Percentiles rank a stretch among this genome's conserved stretches.
These are phyloP conservation scores for Portunus trituberculatus DNA, from an alignment of 1,140 invertebrate genomes.

Conservation along the genomic window DNA sequence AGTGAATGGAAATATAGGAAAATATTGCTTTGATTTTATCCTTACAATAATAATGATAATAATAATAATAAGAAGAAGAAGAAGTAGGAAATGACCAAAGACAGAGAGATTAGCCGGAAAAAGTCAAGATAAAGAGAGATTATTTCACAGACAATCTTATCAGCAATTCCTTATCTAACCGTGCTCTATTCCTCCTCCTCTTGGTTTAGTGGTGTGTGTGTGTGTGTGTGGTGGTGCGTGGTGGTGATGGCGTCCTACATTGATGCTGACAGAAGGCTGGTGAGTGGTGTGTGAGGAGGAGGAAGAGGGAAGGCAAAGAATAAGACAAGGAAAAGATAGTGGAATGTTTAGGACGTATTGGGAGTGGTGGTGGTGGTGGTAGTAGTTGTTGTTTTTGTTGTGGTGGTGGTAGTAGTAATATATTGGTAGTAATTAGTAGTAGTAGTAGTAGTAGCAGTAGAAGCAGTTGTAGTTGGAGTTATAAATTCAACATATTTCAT, in stretches of 20 bases:
- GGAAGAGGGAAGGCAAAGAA: not conserved
- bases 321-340: too few species aligned
- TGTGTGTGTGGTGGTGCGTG: not conserved
- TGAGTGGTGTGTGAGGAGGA: not conserved
- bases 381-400: too few species aligned
- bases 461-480: too few species aligned
- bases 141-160: not conserved
- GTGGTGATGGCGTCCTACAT: not conserved
- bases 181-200: not conserved
- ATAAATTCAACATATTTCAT: too few species aligned
- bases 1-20: not conserved
- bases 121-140: not conserved
- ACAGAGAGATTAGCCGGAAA: not conserved
- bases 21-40: not conserved
- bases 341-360: too few species aligned
- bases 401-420: too few species aligned
- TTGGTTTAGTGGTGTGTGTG: not conserved
- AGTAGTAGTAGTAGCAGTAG: too few species aligned
- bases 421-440: too few species aligned
- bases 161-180: not conserved
- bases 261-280: not conserved
- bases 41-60: not conserved
- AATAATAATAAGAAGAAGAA: not conserved
- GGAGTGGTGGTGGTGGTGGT: too few species aligned
- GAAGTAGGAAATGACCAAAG: not conserved